Evolutionary conservation across 2,113 vertebrate genomes (phyloP).

Genomic region (Eleginops maclovinus): DNA sequence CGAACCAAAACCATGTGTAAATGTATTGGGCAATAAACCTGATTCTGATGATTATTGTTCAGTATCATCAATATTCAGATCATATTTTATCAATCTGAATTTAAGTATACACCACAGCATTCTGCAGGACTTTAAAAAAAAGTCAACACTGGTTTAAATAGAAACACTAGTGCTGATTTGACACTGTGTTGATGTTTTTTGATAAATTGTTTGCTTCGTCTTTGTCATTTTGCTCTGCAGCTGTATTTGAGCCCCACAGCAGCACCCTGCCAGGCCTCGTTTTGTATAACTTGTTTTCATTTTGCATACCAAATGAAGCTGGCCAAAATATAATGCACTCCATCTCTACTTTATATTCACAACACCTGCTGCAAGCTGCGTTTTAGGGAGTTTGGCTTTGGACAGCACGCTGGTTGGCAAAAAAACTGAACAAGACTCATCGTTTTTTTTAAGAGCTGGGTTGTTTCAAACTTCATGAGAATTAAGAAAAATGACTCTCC

Average conservation of each 20-base stretch:
- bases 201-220: slow-evolving; percentile 18
- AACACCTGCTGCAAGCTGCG: slow-evolving; percentile 59
- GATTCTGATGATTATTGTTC: no score
- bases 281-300: slow-evolving; percentile 56
- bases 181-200: slow-evolving; percentile 7
- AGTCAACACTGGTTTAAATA: no score
- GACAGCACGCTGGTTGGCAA: slow-evolving; percentile 13
- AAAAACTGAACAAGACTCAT: slow-evolving; percentile 15
- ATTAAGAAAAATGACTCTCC: background rate
- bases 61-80: no score
- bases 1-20: no score
- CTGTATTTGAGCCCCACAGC: slow-evolving; percentile 30
- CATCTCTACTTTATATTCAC: slow-evolving; percentile 60
- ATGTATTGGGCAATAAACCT: no score
- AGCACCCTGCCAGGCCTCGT: slow-evolving; percentile 42
- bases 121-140: no score
- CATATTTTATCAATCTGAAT: no score
- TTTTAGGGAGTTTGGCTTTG: slow-evolving; percentile 31
- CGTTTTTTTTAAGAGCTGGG: slow-evolving; percentile 19
- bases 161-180: background rate
- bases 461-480: background rate
- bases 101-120: no score
- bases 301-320: slow-evolving; percentile 64
- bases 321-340: slow-evolving; percentile 55
- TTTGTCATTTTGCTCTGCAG: slow-evolving; percentile 38